phyloP scores from a whole-genome alignment of 2,797 vertebrate species.

The Menidia menidia region DNA sequence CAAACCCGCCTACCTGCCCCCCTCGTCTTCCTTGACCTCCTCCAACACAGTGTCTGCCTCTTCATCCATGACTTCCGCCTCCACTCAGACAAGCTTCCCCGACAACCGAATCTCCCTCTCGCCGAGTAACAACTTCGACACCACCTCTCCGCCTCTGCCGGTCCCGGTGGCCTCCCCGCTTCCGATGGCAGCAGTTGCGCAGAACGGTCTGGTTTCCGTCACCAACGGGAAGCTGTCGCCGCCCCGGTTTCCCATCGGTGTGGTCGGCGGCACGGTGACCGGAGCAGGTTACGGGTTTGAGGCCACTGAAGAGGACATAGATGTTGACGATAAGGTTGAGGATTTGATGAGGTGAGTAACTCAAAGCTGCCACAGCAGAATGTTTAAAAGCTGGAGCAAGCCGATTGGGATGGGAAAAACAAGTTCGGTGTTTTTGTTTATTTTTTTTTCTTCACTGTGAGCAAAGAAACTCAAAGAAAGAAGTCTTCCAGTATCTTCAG shows the following conservation, averaged over 20 bases:
- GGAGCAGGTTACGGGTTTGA: conserved; percentile 89
- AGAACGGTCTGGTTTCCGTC: conserved; percentile 87
- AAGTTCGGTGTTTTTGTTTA: too few species aligned
- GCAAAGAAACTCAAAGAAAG: too few species aligned
- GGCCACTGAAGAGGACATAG: conserved; percentile 92
- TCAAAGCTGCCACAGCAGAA: too few species aligned
- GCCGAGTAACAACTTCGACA: conserved; percentile 91
- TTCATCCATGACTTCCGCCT: conserved; percentile 88
- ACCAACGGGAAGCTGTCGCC: conserved; percentile 96
- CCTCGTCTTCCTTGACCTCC: conserved; percentile 62
- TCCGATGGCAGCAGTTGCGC: conserved; percentile 77
- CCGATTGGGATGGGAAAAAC: too few species aligned
- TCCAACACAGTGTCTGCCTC: conserved; percentile 62
- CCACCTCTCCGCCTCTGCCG: conserved; percentile 84
- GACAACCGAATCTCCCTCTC: conserved; percentile 88
- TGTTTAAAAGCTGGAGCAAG: too few species aligned
- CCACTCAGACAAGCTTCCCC: conserved; percentile 92
- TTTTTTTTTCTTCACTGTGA: too few species aligned
- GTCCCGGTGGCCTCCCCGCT: conserved; percentile 77
- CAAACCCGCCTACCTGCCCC: conserved; percentile 81
- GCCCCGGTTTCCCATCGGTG: conserved; percentile 88
- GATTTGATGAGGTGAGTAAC: conserved; percentile 93
- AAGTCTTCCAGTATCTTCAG: too few species aligned
- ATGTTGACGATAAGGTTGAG: conserved; percentile 98
- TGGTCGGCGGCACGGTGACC: conserved; percentile 74